These are phyloP conservation scores for Notospermus geniculatus DNA, from an alignment of 1,140 invertebrate species.

Conservation along the genomic window DNA sequence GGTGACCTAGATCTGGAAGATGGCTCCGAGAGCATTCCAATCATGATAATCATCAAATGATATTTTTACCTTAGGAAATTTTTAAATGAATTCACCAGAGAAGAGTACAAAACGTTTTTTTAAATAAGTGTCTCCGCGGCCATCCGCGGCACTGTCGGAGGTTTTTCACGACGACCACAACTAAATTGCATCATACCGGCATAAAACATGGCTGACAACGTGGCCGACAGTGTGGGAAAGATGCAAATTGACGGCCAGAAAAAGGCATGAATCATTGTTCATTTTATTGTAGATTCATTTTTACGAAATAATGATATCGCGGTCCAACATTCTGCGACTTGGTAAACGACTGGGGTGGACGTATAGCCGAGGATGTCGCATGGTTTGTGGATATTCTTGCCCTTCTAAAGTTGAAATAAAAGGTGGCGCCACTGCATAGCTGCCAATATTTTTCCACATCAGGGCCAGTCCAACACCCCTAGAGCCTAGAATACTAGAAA, in stretches of 20 bases:
- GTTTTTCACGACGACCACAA: no score
- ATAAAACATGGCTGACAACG: conserved; percentile 50
- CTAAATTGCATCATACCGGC: neutral
- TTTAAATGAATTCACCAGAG: no score
- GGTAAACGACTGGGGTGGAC: conserved; percentile 38
- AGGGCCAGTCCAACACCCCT: no score
- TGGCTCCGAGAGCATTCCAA: no score
- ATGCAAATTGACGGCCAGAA: conserved; percentile 40
- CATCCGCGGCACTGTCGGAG: no score
- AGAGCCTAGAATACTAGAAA: no score
- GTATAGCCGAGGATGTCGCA: conserved; percentile 29
- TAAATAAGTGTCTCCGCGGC: no score
- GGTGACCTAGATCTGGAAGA: no score
- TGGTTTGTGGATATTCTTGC: neutral
- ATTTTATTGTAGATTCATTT: conserved; percentile 20
- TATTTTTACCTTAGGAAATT: no score
- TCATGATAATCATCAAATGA: no score
- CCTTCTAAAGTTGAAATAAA: neutral
- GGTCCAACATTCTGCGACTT: conserved; percentile 37
- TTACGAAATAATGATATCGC: conserved; percentile 39
- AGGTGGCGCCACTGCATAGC: conserved; percentile 6
- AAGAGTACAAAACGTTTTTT: no score
- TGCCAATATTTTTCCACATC: no score
- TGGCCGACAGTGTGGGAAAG: conserved; percentile 38
- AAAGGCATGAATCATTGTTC: conserved; percentile 42